These are phyloP conservation scores for Sebastes elongatus DNA, from an alignment of 2,797 vertebrate species.

Conservation along the genomic window DNA sequence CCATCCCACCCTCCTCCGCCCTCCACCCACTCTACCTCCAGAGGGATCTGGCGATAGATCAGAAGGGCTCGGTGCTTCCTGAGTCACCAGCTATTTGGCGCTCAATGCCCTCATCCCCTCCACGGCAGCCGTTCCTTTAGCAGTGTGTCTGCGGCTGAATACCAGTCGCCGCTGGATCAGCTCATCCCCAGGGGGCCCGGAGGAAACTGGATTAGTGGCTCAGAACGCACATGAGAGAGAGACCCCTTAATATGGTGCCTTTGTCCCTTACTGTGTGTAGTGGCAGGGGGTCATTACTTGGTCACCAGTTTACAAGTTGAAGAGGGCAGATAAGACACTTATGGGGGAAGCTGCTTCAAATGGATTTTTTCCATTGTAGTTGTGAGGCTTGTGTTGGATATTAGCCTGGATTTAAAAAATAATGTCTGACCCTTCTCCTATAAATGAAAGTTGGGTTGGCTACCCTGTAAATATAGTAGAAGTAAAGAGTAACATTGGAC, in stretches of 20 bases:
- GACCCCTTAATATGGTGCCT: slow-evolving; percentile 17
- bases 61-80: slow-evolving; percentile 40
- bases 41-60: slow-evolving; percentile 54
- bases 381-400: neutral
- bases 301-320: slow-evolving; percentile 52
- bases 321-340: slow-evolving; percentile 11
- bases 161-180: slow-evolving; percentile 44
- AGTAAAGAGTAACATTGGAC: neutral
- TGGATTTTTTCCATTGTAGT: neutral
- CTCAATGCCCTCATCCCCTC: slow-evolving; percentile 17
- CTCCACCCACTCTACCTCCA: slow-evolving; percentile 11
- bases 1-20: neutral
- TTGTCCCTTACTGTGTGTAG: slow-evolving; percentile 30
- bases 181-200: slow-evolving; percentile 43
- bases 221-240: slow-evolving; percentile 28
- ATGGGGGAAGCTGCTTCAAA: neutral
- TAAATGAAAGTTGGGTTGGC: neutral
- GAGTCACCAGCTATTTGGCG: slow-evolving; percentile 57
- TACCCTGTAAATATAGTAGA: neutral
- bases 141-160: slow-evolving; percentile 37
- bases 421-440: neutral
- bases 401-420: neutral
- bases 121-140: slow-evolving; percentile 19
- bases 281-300: slow-evolving; percentile 45
- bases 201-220: slow-evolving; percentile 67